Evolutionary conservation across 2,888 invertebrate genomes (phyloP).

Genomic region (Latheticus oryzae): DNA sequence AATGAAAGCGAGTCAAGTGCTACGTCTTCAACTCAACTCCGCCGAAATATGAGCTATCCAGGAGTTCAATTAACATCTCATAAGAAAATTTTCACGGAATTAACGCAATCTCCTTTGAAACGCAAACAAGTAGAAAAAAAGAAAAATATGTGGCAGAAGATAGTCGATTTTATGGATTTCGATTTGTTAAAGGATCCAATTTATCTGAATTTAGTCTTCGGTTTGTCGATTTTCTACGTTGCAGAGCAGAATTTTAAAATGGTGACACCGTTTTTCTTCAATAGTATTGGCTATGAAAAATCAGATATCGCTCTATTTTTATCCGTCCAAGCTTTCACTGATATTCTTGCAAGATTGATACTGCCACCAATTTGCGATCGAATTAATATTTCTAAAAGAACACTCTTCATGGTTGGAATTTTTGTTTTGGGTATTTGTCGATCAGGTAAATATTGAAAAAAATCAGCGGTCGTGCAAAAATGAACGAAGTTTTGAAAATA

Average conservation of each 20-base stretch:
- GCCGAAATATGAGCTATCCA: constrained; percentile 64
- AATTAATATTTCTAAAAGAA: constrained; percentile 73
- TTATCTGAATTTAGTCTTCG: constrained; percentile 78
- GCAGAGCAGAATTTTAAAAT: constrained; percentile 79
- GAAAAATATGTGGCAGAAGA: constrained; percentile 59
- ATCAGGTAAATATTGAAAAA: constrained; percentile 72
- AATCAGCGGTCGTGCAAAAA: constrained; percentile 5
- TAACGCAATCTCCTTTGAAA: constrained; percentile 51
- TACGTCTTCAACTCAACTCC: constrained; percentile 49
- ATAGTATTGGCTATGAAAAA: constrained; percentile 65
- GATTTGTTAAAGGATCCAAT: constrained; percentile 79
- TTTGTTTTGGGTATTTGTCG: constrained; percentile 78
- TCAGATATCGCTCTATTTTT: constrained; percentile 79
- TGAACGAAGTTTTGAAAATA: constrained; percentile 4
- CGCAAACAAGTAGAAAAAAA: constrained; percentile 52
- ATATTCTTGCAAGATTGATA: constrained; percentile 78
- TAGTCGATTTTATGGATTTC: constrained; percentile 77
- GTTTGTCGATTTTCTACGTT: constrained; percentile 79
- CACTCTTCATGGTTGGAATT: constrained; percentile 78
- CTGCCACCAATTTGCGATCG: constrained; percentile 81
- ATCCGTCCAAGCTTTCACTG: constrained; percentile 80
- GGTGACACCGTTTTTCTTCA: constrained; percentile 59
- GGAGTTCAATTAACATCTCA: constrained; percentile 60
- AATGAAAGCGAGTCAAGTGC: constrained; percentile 24
- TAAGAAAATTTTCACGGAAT: constrained; percentile 55